Base-by-base conservation (phyloP, 2,888 invertebrate species). In the Antitype chi region DNA sequence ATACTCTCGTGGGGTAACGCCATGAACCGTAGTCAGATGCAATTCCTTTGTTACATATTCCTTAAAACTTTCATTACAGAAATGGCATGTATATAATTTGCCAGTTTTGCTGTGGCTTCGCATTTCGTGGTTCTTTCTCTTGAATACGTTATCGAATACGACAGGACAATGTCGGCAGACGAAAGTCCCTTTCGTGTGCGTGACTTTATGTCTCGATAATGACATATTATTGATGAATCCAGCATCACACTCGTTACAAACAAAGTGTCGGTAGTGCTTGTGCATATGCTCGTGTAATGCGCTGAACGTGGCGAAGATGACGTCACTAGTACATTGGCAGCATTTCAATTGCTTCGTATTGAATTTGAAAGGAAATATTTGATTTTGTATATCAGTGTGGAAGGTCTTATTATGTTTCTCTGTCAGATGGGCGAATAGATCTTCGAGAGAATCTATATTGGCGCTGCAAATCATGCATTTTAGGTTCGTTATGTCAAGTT, bases 91-190 rank as follows among this genome's bases (percentile, higher is more conserved):
- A 32, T 84, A 63, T 9, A 72, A 43, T 43, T 80, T 78, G 13
- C 64, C 72, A 7, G 69, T n/a, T 7, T 80, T 64, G 3, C 49
- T 78, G 62, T 95, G 96, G 2, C 92, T 92, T 3, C 93, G 91
- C n/a, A 92, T 92, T 67, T 94, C 94, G 69, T 97, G 97, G 0
- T 92, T 90, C 60, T 92, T 92, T 78, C 93, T 90, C 49, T 95
- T 95, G 17, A 92, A 89, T 2, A 92, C 87, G 0, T 95, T 96
- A 20, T 95, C 93, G 74, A 96, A 97, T 0, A 94, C 89, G 82
- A 95, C 94, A 0, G 92, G 86, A 77, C 97, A 97, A 23, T 87
- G 86, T 28, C 85, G 79, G 76, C 95, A 95, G 1, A 84, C 70
- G 74, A 92, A 94, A 0, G 87, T 76, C 0, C 94, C 93, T 6